phyloP scores from a whole-genome alignment of 2,113 vertebrate species.

The human region GRCh38 chr12:45406001-45406500 shows the following conservation, averaged over 20 bases:
- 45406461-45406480: background rate
- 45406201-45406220: background rate
- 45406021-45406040: background rate
- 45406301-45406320: background rate
- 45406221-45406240: background rate
- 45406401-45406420: background rate
- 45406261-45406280: background rate
- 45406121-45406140: background rate
- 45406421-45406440: background rate
- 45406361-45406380: background rate
- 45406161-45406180: background rate
- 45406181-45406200: background rate
- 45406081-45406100: background rate
- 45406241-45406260: background rate
- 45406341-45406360: background rate
- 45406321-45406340: background rate
- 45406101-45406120: background rate
- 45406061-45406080: background rate
- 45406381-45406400: background rate
- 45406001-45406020: background rate
- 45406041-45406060: background rate
- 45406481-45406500: background rate
- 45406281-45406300: background rate
- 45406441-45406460: background rate
- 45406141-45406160: too few relatives aligned